Base-by-base conservation (phyloP, 2,113 vertebrate genomes). In the Cochlearius cochlearius region DNA sequence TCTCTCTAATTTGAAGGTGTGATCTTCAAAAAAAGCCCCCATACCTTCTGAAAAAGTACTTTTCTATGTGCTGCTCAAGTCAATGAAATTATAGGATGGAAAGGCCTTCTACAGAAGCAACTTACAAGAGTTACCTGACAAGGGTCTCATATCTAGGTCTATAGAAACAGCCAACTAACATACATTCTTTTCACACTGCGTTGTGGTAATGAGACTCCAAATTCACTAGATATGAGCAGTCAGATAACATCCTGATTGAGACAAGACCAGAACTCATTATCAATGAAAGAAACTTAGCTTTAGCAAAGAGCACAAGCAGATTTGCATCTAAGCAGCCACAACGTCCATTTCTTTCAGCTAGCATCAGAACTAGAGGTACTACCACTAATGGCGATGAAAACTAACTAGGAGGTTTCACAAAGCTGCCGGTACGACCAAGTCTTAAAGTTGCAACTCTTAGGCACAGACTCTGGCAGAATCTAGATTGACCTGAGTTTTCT, bases 401-500 rank as follows among this genome's bases (percentile, higher is more conserved):
- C 20, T 52, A 62, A 21, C 29, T 17, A 63, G 53, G 58, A 59
- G 56, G 59, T 50, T 96, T 74, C 16, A 88, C 39, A 66, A 76
- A 94, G 68, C 7, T 80, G 82, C 80, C 4, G 0, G 39, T 17
- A 76, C 26, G 39, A 88, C 63, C 73, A 66, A 50, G 45, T 82
- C 88, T 92, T 68, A 90, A 81, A 92, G 41, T 4, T 58, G 68
- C 59, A 90, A 72, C 53, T 92, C 82, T 60, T 50, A 95, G 94
- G 86, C 90, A 95, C 92, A 56, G n/a, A 60, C 72, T 53, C 87
- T 81, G 53, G 82, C 92, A 91, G 77, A 92, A 94, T 74, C 84
- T 62, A 47, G 34, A 89, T 39, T 88, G 80, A 96, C 95, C 92
- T 93, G 95, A 96, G 96, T 91, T 95, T 96, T 91, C 62, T 89